phyloP scores from a whole-genome alignment of 2,888 invertebrate genomes.

The Ashinkailepas kermadecensis region DNA sequence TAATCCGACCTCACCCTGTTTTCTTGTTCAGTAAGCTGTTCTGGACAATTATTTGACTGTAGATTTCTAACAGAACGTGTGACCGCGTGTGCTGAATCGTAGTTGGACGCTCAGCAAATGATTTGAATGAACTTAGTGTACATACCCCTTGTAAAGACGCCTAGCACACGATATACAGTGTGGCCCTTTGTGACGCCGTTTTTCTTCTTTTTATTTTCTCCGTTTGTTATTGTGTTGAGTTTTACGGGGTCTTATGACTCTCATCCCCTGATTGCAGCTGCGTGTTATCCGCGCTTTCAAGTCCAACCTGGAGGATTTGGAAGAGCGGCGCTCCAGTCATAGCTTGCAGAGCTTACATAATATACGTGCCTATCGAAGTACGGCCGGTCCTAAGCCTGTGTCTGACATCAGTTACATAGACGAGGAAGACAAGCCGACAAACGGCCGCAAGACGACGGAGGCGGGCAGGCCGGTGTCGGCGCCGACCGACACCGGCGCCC shows the following conservation, averaged over 20 bases:
- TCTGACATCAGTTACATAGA: slow-evolving; percentile 79
- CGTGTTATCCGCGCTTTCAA: slow-evolving; percentile 99
- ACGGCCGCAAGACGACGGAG: neutral
- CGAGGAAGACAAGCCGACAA: slow-evolving; percentile 50
- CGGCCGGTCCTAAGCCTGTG: slow-evolving; percentile 62
- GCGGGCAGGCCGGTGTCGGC: neutral
- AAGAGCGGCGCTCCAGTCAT: slow-evolving; percentile 97
- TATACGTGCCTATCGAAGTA: slow-evolving; percentile 68
- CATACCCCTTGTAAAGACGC: neutral
- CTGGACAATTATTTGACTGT: neutral
- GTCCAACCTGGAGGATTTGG: slow-evolving; percentile 98
- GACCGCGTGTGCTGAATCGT: neutral
- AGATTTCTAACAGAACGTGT: neutral
- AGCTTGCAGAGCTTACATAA: slow-evolving; percentile 90
- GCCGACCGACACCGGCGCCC: neutral
- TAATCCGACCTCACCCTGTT: neutral
- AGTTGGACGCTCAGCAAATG: neutral
- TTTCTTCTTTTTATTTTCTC: slow-evolving; percentile 22
- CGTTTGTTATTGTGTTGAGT: slow-evolving; percentile 22
- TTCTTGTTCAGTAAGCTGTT: neutral
- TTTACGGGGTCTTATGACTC: slow-evolving; percentile 29
- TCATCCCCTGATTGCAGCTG: slow-evolving; percentile 76
- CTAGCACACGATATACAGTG: slow-evolving; percentile 8
- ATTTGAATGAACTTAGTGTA: neutral
- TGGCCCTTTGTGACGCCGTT: neutral